These are phyloP conservation scores for Hapalemur alaotrensis DNA, from an alignment of 2,797 vertebrate genomes.

Conservation along the genomic window DNA sequence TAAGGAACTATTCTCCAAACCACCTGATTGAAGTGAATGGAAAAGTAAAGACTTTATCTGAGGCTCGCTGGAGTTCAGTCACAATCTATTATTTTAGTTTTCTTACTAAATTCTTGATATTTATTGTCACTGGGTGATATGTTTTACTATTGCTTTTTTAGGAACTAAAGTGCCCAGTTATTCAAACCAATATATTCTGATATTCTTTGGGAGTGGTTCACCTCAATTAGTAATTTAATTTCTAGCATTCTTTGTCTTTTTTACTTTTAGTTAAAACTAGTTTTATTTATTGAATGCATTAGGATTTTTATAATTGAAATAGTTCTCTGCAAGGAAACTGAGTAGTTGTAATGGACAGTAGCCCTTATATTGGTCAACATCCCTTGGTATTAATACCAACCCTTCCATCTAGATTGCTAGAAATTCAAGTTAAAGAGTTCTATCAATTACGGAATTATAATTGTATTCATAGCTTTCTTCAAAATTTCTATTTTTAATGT, in stretches of 20 bases:
- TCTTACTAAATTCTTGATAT: slow-evolving; percentile 8
- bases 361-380: neutral
- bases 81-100: neutral
- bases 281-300: neutral
- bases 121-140: neutral
- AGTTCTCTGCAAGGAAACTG: neutral
- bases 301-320: neutral
- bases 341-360: neutral
- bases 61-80: neutral
- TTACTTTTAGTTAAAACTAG: slow-evolving; percentile 22
- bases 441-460: neutral
- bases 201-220: neutral
- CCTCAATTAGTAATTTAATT: slow-evolving; percentile 2
- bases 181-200: slow-evolving; percentile 7
- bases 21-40: neutral
- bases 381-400: neutral
- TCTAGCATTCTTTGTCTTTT: neutral
- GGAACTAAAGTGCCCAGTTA: neutral
- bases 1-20: neutral
- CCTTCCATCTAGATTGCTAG: neutral
- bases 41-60: neutral
- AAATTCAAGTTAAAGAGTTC: slow-evolving; percentile 29
- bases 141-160: neutral
- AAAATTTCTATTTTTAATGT: neutral
- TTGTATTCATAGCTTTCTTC: neutral